Evolutionary conservation across 2,888 invertebrate species (phyloP), one percentile per base, ranked within the genome.

Genomic region (Bedellia somnulentella): DNA sequence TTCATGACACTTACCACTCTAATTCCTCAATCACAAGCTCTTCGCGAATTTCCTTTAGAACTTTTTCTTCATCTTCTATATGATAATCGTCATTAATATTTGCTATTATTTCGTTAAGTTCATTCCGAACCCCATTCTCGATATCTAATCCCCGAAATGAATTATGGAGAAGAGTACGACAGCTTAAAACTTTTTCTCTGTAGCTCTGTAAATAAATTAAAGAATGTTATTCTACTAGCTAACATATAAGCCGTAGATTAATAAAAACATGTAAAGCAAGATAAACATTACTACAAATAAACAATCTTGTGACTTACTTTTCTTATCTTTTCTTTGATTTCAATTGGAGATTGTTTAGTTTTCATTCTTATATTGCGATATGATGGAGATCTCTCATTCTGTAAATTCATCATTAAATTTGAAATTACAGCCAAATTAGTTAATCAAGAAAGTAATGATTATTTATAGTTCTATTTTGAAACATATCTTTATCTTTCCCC

Each of bases 21-120:
- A 68, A 39, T 48, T 75, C 73, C 43, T 71, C 70, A 37, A 67
- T 60, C 10, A 75, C 52, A 28, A 75, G 49, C 42, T 75, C 70
- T 39, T 53, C 52, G 47, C 57, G 58, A 25, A 75, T 49, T 44
- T 62, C 60, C 36, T 63, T 56, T 23, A 68, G 39, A 4, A 63
- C 32, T 35, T 58, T 39, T 47, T 73, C 73, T 42, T 73, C 62
- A 37, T 49, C 52, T 43, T 60, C 53, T 28, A 47, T 33, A 10
- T 34, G 35, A 23, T 33, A 32, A 26, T 47, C 44, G 34, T 49
- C 38, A 21, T 46, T 30, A 35, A 51, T 50, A 37, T 56, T 52
- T 43, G 57, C 59, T 40, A 70, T 71, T 29, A 73, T 57, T 26
- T 61, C 54, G 28, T 51, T 53, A 25, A 75, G 41, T 12, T 58